These are phyloP conservation scores for Chelon labrosus DNA, from an alignment of 2,797 vertebrate genomes.

Conservation along the genomic window DNA sequence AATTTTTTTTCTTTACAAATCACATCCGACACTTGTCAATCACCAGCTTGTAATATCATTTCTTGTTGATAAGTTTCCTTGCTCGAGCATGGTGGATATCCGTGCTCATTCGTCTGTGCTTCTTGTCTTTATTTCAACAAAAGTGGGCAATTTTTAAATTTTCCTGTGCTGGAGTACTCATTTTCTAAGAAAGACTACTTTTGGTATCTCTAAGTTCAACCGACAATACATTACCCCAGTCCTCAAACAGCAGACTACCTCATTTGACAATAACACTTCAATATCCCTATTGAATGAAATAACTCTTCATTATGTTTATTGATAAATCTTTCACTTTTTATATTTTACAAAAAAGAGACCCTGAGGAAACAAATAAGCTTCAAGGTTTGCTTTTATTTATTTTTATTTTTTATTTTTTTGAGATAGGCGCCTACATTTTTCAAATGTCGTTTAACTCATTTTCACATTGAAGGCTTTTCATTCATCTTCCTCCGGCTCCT, in stretches of 20 bases:
- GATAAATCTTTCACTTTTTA: slow-evolving; percentile 14
- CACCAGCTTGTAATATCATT: neutral
- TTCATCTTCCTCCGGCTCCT: slow-evolving; percentile 39
- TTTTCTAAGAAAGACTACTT: neutral
- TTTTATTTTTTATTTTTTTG: slow-evolving; percentile 13
- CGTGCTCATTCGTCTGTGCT: neutral
- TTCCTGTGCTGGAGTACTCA: neutral
- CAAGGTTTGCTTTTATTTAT: slow-evolving; percentile 18
- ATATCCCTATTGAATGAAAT: slow-evolving; percentile 9
- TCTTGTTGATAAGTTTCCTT: neutral
- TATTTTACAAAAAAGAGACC: neutral
- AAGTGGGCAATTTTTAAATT: slow-evolving; percentile 6
- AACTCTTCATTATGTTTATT: slow-evolving; percentile 5
- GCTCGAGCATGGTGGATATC: neutral
- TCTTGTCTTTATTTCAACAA: slow-evolving; percentile 1
- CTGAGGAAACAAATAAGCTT: slow-evolving; percentile 24
- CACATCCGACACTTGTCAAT: slow-evolving; percentile 4
- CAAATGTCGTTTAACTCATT: slow-evolving; percentile 44
- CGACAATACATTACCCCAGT: neutral
- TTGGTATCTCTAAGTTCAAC: neutral
- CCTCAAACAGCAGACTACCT: slow-evolving; percentile 10
- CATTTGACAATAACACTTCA: slow-evolving; percentile 2
- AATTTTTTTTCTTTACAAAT: neutral
- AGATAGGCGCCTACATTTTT: slow-evolving; percentile 29
- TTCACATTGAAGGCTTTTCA: slow-evolving; percentile 38